Evolutionary conservation across 2,888 invertebrate species (phyloP).

Genomic region (Tipula unca): DNA sequence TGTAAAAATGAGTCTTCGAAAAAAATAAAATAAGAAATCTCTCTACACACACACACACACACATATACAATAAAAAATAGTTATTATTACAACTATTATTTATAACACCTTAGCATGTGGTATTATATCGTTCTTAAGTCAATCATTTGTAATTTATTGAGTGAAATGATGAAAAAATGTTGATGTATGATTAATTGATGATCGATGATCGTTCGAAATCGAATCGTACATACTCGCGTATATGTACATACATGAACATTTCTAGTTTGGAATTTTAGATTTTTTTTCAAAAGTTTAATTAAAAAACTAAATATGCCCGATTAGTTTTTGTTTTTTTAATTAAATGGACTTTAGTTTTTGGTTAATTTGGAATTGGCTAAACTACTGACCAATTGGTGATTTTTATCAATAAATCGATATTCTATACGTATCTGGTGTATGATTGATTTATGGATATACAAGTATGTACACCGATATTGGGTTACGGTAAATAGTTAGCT

Average conservation of each 20-base stretch:
- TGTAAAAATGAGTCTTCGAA: not conserved
- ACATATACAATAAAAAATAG: not conserved
- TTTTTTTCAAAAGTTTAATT: not conserved
- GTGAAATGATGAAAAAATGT: not conserved
- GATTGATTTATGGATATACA: not conserved
- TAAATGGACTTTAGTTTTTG: not conserved
- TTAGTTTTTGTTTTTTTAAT: not conserved
- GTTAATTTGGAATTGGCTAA: not conserved
- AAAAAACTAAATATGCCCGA: not conserved
- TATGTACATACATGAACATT: not conserved
- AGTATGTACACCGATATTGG: not conserved
- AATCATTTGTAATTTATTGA: not conserved
- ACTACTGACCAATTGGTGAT: not conserved
- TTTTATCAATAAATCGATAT: not conserved
- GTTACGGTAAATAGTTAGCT: not conserved
- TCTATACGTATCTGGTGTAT: not conserved
- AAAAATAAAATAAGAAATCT: not conserved
- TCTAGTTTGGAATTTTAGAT: not conserved
- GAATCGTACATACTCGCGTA: not conserved
- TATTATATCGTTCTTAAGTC: slow-evolving; percentile 8
- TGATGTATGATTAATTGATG: slow-evolving; percentile 4
- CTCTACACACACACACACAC: not conserved
- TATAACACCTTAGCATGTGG: slow-evolving; percentile 21
- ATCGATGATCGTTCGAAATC: slow-evolving; percentile 4
- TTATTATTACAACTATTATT: slow-evolving; percentile 18